Evolutionary conservation across 2,113 vertebrate genomes (phyloP), one percentile per base, ranked within the genome.

Genomic region (Benitochromis conjunctus): DNA sequence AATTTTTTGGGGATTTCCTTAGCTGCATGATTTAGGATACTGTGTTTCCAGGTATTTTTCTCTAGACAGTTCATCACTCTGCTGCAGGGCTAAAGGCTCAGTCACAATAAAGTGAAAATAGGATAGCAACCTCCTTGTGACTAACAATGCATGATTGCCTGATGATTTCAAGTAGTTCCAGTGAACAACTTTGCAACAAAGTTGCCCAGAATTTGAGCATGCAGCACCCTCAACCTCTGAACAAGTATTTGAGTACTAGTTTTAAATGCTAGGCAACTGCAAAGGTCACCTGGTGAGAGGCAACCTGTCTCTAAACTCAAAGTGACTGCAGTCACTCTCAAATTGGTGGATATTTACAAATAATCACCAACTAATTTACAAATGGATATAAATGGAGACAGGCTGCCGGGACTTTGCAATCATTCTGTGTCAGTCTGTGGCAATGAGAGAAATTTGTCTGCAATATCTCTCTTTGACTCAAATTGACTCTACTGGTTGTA

Each of bases 111-210:
- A 29, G 14, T 48, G 6, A 74, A 5, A 74, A 18, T 29, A 48
- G 1, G 41, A 2, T 0, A 43, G 64, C 21, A 71, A 71, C 1
- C 66, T 18, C 0, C 66, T 24, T 10, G 13, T 26, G 21, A 69
- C 64, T 48, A 16, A 48, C 9, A 1, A 74, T 0, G 41, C 43
- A 7, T 29, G 21, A 29, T 48, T 74, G 66, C 4, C 41, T 41
- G 36, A 41, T 69, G 62, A 69, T 41, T 41, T 41, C 62, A 69
- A 43, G 36, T 69, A 69, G 11, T 0, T 69, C 11, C 12, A 66
- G 3, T 0, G 11, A 41, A 41, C 3, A 66, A 2, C 3, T 41
- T 9, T 69, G n/a, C 7, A 4, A 24, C 2, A 41, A 66, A 41
- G 36, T 43, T 24, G 62, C 3, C 0, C 62, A 69, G 36, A 41